A percentile compares a stretch with the other conserved stretches of the same genome.
Evolutionary conservation across 1,140 invertebrate species (phyloP).

Genomic region (Aphelinus certus): DNA sequence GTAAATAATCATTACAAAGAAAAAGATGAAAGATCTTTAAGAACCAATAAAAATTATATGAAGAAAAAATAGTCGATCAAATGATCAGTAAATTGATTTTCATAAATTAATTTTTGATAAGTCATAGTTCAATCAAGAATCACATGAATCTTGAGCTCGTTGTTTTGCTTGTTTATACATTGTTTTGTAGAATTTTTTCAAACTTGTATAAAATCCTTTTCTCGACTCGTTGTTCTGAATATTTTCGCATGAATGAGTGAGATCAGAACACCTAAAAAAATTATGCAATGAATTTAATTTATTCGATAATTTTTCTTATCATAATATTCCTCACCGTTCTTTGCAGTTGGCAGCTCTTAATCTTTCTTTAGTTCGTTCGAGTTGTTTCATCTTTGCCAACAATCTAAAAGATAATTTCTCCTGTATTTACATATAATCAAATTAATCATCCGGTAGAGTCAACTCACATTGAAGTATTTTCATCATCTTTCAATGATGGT

Average conservation of each 20-base stretch:
- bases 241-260: slow-evolving; percentile 18
- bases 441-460: slow-evolving; percentile 19
- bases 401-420: slow-evolving; percentile 40
- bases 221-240: slow-evolving; percentile 36
- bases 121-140: slow-evolving; percentile 22
- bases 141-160: slow-evolving; percentile 46
- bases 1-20: too few species aligned
- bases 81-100: not conserved
- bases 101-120: not conserved
- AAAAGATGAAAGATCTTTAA: too few species aligned
- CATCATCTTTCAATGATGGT: slow-evolving; percentile 37
- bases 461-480: slow-evolving; percentile 46
- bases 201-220: slow-evolving; percentile 52
- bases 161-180: slow-evolving; percentile 59
- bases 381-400: slow-evolving; percentile 38
- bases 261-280: slow-evolving; percentile 35
- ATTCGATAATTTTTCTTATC: not conserved
- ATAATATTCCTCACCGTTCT: slow-evolving; percentile 29
- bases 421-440: not conserved
- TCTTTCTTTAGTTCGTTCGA: slow-evolving; percentile 39
- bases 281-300: slow-evolving; percentile 13
- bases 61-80: not conserved
- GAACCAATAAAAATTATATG: not conserved
- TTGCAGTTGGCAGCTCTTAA: slow-evolving; percentile 22
- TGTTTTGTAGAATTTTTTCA: slow-evolving; percentile 59